phyloP scores from a whole-genome alignment of 2,113 vertebrate species.

The Paraplagusia blochii region DNA sequence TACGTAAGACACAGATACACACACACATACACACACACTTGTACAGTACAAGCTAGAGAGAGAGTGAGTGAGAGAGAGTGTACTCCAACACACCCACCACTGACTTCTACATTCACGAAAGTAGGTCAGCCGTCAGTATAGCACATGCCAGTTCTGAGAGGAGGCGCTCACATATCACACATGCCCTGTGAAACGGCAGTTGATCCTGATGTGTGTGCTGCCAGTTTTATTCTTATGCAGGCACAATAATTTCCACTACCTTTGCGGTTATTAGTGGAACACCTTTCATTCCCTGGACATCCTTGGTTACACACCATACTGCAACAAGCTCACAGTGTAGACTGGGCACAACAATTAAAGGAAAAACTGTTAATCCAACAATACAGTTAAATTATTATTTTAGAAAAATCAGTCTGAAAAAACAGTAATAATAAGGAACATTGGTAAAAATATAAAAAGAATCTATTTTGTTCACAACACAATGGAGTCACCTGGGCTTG shows the following conservation, averaged over 20 bases:
- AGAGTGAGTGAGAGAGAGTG: conserved; percentile 17
- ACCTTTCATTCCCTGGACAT: conserved; percentile 11
- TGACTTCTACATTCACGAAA: conserved; percentile 51
- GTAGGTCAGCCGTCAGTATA: conserved; percentile 51
- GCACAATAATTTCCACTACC: conserved; percentile 19
- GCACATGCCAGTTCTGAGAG: conserved; percentile 50
- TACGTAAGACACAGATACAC: conserved; percentile 51
- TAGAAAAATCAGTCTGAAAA: too few relatives aligned
- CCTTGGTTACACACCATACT: conserved; percentile 9
- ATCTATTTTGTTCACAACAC: too few relatives aligned
- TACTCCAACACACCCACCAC: conserved; percentile 44
- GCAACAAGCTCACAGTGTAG: not conserved
- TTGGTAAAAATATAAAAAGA: too few relatives aligned
- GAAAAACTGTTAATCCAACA: not conserved
- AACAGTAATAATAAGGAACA: too few relatives aligned
- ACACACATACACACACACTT: conserved; percentile 25
- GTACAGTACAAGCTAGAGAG: conserved; percentile 36
- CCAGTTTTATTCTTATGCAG: conserved; percentile 46
- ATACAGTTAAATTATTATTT: too few relatives aligned
- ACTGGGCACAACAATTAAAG: not conserved
- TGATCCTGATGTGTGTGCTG: conserved; percentile 13
- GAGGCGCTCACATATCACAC: conserved; percentile 55
- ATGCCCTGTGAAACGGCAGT: conserved; percentile 28
- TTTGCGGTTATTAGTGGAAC: conserved; percentile 11
- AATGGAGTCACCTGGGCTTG: too few relatives aligned